Conservation (phyloP, 1,140 invertebrate genomes). For the Drosophila repletoides region DNA sequence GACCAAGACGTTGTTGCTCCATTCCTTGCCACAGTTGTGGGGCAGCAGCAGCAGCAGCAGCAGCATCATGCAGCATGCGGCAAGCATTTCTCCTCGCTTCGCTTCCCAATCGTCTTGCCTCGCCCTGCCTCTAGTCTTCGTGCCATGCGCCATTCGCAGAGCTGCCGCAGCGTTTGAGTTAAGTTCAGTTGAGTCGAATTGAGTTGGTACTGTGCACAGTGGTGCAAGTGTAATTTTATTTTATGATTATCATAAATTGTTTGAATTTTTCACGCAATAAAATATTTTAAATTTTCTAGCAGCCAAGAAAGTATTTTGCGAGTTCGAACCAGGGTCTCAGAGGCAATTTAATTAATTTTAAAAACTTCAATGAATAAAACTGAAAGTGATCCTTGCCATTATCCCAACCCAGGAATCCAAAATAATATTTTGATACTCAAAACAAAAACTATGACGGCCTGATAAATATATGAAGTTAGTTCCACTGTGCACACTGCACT, state of each 20-base stretch:
- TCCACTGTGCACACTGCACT: slow-evolving; percentile 41
- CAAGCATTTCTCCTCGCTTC: not conserved
- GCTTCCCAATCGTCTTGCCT: too few relatives aligned
- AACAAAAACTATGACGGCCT: too few relatives aligned
- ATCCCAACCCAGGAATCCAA: too few relatives aligned
- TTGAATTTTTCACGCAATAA: not conserved
- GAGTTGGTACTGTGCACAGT: slow-evolving; percentile 35
- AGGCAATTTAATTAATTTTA: too few relatives aligned
- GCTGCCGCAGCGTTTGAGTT: slow-evolving; percentile 34
- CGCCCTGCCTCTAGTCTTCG: not conserved
- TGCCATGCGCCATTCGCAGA: slow-evolving; percentile 38
- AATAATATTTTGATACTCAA: too few relatives aligned
- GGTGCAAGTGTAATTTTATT: not conserved
- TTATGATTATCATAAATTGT: not conserved
- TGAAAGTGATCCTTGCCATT: too few relatives aligned
- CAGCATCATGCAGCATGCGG: not conserved
- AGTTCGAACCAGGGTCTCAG: too few relatives aligned
- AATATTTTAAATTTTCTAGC: too few relatives aligned
- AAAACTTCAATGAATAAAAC: not conserved
- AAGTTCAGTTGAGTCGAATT: slow-evolving; percentile 35
- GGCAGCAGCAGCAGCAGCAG: not conserved
- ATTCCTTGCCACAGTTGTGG: not conserved
- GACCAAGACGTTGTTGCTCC: slow-evolving; percentile 16
- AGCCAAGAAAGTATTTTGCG: too few relatives aligned
- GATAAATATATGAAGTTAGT: not conserved